Percentiles rank a stretch among this genome's conserved stretches.
phyloP scores from a whole-genome alignment of 2,797 vertebrate species.

The Macropus fuliginosus region DNA sequence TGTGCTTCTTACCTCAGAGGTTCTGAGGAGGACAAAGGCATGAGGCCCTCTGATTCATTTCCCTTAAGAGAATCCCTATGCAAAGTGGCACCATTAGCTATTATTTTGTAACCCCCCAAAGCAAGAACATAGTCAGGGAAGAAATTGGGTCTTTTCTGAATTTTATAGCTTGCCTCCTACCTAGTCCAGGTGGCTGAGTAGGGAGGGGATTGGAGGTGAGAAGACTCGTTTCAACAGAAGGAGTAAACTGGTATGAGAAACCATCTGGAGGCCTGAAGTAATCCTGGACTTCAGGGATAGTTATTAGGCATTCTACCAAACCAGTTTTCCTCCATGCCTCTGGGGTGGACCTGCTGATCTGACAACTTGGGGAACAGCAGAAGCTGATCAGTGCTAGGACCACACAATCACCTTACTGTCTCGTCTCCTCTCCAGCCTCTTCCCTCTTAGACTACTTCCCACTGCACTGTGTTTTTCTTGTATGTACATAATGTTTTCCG shows the following conservation, averaged over 20 bases:
- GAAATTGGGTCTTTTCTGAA: neutral
- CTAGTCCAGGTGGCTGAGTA: neutral
- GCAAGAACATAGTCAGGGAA: neutral
- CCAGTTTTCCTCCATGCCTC: slow-evolving; percentile 14
- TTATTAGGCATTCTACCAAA: neutral
- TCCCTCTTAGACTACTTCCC: neutral
- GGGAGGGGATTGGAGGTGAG: slow-evolving; percentile 26
- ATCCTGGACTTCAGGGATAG: neutral
- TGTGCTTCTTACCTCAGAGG: neutral
- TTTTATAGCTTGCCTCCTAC: neutral
- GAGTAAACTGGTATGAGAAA: slow-evolving; percentile 13
- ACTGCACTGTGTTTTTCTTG: neutral
- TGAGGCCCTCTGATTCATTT: neutral
- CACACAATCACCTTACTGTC: neutral
- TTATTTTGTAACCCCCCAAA: neutral
- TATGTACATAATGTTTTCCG: neutral
- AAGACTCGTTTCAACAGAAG: slow-evolving; percentile 13
- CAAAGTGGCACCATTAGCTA: neutral
- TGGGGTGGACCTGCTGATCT: neutral
- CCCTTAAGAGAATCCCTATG: neutral
- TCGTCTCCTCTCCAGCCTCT: neutral
- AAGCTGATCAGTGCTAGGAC: neutral
- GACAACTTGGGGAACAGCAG: neutral
- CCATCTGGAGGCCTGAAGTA: slow-evolving; percentile 18
- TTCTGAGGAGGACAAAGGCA: neutral